Evolutionary conservation across 2,888 invertebrate genomes (phyloP).

Genomic region (Tetragnatha montana): DNA sequence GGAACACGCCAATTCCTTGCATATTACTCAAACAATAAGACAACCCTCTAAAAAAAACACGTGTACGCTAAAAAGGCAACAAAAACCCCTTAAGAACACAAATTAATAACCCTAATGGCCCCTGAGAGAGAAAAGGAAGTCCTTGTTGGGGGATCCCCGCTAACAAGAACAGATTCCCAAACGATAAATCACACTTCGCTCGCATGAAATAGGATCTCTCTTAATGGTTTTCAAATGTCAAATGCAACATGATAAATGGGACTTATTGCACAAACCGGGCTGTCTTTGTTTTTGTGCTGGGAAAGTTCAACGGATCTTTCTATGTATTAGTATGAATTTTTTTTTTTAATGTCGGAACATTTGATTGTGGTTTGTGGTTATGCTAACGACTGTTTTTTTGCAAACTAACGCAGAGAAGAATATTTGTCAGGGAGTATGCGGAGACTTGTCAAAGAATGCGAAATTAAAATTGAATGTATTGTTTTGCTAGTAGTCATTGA

Average conservation of each 20-base stretch:
- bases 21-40: too few relatives aligned
- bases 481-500: too few relatives aligned
- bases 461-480: too few relatives aligned
- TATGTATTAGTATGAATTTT: neutral
- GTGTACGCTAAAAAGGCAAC: too few relatives aligned
- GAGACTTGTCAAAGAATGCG: too few relatives aligned
- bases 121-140: conserved; percentile 15
- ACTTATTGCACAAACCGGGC: conserved; percentile 18
- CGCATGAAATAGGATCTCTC: conserved; percentile 31
- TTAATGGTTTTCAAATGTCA: conserved; percentile 44
- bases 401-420: too few relatives aligned
- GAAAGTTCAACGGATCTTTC: neutral
- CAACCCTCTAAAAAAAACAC: too few relatives aligned
- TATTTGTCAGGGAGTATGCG: too few relatives aligned
- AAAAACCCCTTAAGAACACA: conserved; percentile 16
- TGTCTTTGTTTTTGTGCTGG: conserved; percentile 1
- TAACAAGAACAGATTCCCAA: conserved; percentile 38
- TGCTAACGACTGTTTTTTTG: too few relatives aligned
- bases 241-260: conserved; percentile 33
- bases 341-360: neutral
- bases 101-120: conserved; percentile 48
- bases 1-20: too few relatives aligned
- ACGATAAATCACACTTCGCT: conserved; percentile 35
- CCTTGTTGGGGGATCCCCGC: conserved; percentile 9
- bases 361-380: too few relatives aligned